phyloP scores from a whole-genome alignment of 2,113 vertebrate species.

The Arenaria interpres region DNA sequence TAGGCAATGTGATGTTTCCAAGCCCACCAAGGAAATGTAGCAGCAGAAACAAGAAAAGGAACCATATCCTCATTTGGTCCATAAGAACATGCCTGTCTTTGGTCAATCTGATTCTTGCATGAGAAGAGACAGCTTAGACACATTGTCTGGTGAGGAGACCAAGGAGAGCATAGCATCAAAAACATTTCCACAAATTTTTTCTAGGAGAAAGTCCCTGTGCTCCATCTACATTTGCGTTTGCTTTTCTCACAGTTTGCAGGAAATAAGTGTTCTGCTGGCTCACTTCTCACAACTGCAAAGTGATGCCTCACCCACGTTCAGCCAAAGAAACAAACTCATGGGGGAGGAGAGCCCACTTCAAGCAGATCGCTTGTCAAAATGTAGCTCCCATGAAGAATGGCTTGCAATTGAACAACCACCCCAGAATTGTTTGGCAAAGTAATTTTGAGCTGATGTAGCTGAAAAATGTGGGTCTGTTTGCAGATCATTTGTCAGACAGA shows the following conservation, averaged over 20 bases:
- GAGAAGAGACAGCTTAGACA: not conserved
- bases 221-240: not conserved
- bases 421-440: slow-evolving; percentile 9
- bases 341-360: not conserved
- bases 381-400: not conserved
- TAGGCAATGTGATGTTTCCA: not conserved
- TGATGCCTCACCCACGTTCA: not conserved
- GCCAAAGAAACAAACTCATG: not conserved
- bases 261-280: not conserved
- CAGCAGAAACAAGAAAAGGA: not conserved
- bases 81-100: not conserved
- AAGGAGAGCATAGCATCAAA: not conserved
- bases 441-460: slow-evolving; percentile 28
- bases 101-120: not conserved
- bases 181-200: not conserved
- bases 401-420: not conserved
- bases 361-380: not conserved
- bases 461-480: slow-evolving; percentile 27
- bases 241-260: not conserved
- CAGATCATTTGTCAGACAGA: slow-evolving; percentile 9
- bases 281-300: not conserved
- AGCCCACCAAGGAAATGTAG: not conserved
- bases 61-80: not conserved
- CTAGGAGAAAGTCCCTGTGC: not conserved
- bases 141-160: not conserved